Conservation (phyloP, 2,113 vertebrate genomes). For the Diadophis punctatus region DNA sequence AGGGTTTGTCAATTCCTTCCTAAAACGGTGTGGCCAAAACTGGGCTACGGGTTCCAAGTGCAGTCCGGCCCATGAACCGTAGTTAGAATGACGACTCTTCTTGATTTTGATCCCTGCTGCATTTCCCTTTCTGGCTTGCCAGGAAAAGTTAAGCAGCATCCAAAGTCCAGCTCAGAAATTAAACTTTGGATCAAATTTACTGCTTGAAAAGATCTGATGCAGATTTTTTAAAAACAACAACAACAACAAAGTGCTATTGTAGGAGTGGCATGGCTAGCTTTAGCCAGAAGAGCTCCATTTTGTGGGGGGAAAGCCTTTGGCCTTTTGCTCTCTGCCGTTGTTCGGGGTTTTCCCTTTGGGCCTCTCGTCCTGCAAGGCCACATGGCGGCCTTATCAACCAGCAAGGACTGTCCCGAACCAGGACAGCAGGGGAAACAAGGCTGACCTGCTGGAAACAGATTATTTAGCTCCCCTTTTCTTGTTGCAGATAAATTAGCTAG, state of each 20-base stretch:
- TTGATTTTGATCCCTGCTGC: background rate
- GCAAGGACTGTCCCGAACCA: background rate
- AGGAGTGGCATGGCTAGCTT: background rate
- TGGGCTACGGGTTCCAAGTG: background rate
- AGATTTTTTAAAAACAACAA: background rate
- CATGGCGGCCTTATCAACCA: background rate
- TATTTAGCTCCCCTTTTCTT: background rate
- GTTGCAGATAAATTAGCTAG: background rate
- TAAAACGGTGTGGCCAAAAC: background rate
- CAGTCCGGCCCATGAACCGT: background rate
- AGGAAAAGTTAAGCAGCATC: background rate
- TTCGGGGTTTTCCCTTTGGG: background rate
- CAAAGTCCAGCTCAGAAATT: background rate
- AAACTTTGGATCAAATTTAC: background rate
- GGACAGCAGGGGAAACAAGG: background rate
- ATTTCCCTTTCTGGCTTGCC: background rate
- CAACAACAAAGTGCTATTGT: background rate
- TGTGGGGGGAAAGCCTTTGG: no score
- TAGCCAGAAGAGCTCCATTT: background rate
- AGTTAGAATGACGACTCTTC: background rate
- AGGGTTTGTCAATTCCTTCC: background rate
- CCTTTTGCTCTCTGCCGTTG: no score
- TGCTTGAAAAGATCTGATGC: background rate
- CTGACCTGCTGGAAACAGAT: background rate
- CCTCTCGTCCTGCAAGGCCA: background rate